phyloP scores from a whole-genome alignment of 1,140 invertebrate species.

The Euborellia annulipes region DNA sequence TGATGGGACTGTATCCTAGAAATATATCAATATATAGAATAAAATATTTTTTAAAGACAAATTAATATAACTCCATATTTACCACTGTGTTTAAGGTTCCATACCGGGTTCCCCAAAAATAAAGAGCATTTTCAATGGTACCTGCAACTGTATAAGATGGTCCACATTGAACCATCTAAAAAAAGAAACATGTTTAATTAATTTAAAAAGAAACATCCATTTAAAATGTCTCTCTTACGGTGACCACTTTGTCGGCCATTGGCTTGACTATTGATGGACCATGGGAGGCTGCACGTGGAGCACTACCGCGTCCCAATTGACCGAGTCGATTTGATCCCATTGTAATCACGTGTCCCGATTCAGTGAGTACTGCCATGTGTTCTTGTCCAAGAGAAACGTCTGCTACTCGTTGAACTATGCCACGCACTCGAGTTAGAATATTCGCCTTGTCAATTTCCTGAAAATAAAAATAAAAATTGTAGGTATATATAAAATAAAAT shows the following conservation, averaged over 20 bases:
- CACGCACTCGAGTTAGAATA: conserved; percentile 28
- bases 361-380: conserved; percentile 43
- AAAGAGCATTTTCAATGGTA: conserved; percentile 47
- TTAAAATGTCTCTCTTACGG: conserved; percentile 26
- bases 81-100: conserved; percentile 21
- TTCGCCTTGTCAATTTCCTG: conserved; percentile 32
- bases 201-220: not conserved
- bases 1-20: conserved; percentile 7
- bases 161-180: conserved; percentile 42
- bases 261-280: conserved; percentile 35
- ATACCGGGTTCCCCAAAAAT: conserved; percentile 49
- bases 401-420: conserved; percentile 27
- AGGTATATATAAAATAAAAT: not conserved
- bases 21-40: conserved; percentile 22
- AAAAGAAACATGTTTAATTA: too few relatives aligned
- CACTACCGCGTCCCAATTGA: conserved; percentile 36
- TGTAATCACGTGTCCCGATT: conserved; percentile 46
- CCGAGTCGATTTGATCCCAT: conserved; percentile 46
- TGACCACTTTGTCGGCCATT: conserved; percentile 34
- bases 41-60: conserved; percentile 4
- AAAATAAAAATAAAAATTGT: conserved; percentile 8
- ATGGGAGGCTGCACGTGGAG: conserved; percentile 24
- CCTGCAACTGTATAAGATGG: conserved; percentile 46
- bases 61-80: conserved; percentile 6
- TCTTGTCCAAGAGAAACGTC: conserved; percentile 37